Evolutionary conservation across 2,797 vertebrate genomes (phyloP), one percentile per base, ranked within the genome.

Genomic region (Etheostoma nigrum): DNA sequence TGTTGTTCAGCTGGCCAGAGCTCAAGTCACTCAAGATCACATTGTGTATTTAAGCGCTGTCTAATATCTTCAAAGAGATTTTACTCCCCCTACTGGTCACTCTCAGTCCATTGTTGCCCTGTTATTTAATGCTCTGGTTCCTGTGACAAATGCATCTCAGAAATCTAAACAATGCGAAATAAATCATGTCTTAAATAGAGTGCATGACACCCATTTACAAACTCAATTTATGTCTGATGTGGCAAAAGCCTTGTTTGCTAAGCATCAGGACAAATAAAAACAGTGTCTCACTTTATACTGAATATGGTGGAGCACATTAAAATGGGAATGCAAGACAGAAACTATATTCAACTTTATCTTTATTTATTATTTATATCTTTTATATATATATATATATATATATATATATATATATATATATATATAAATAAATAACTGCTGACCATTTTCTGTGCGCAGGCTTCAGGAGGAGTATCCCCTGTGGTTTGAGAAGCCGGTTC

Each of bases 401-500:
- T 33, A 7, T 33, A 23, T 23, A 23, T 23, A 23, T 23, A 23
- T 23, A 23, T 23, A 23, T 23, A 23, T 23, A 23, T 23, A 23
- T 23, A 23, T 23, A 23, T 27, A 25, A 25, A 25, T 25, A 25
- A 25, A 10, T 21, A 9, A 45, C 30, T 21, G 6, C 33, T 57
- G 7, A 33, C 9, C 0, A 10, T 66, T 30, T 13, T 81, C 6
- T 86, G 3, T 72, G 10, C 69, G 65, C 79, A 99, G 98, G 83
- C 95, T 99, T 84, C 97, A 98, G 89, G 98, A 99, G 89, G 98
- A 99, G 83, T 99, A 98, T 89, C 97, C 97, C 5, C 83, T 91
- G 66, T 99, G 98, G 98, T 99, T 99, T 92, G 98, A 99, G 93
- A 99, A 98, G 79, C 97, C 96, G 1, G 96, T 99, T 55, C 91